Percentiles rank a stretch among this genome's conserved stretches.
These are phyloP conservation scores for Glyptemys insculpta DNA, from an alignment of 2,797 vertebrate genomes.

Conservation along the genomic window DNA sequence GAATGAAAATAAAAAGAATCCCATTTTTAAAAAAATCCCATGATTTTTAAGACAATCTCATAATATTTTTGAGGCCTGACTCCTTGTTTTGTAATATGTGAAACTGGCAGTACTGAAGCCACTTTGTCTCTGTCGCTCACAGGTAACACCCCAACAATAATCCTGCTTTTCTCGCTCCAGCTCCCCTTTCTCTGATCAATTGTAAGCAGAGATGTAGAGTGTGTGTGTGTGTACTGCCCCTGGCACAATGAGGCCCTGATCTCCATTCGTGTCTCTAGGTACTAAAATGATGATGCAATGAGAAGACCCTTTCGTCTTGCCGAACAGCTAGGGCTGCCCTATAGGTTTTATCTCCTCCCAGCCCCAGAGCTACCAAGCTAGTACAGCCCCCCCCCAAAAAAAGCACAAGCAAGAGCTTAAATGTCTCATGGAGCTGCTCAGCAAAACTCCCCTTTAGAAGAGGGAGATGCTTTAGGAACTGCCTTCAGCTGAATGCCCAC, in stretches of 20 bases:
- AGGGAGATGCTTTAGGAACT: not conserved
- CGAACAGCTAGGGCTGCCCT: not conserved
- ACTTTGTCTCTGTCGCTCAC: not conserved
- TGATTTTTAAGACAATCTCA: not conserved
- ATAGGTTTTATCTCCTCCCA: rapidly evolving
- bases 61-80: not conserved
- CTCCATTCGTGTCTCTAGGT: too few species aligned
- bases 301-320: not conserved
- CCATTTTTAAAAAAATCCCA: not conserved
- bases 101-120: not conserved
- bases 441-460: not conserved
- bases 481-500: not conserved
- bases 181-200: not conserved
- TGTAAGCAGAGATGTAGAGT: not conserved
- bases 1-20: not conserved
- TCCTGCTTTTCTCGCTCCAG: not conserved
- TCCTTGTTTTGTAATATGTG: not conserved
- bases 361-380: not conserved
- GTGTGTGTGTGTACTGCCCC: not conserved
- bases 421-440: rapidly evolving
- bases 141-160: not conserved
- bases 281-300: not conserved
- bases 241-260: not conserved
- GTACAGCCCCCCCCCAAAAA: not conserved
- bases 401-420: not conserved